Evolutionary conservation across 2,797 vertebrate species (phyloP), one percentile per base, ranked within the genome.

Genomic region (Antennarius maculatus): DNA sequence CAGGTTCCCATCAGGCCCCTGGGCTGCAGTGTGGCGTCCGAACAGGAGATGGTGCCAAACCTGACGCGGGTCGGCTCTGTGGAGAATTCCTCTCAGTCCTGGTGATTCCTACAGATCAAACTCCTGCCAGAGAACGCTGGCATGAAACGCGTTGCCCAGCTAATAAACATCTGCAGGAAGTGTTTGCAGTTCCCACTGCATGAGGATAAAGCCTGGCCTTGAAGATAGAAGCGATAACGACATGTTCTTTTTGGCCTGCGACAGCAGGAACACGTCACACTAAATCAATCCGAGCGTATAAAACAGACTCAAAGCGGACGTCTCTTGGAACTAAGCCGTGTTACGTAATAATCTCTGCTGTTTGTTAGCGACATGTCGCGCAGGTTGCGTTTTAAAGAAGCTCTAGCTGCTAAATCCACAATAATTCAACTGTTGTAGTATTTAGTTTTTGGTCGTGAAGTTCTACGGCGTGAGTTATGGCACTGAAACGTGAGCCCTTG

Each of bases 41-140:
- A 87, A 82, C 92, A 93, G 88, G 18, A 92, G 91, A 87, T 89
- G 91, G 90, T 77, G 91, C 90, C 91, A 92, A 79, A 92, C 64
- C 6, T 42, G 84, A 80, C 70, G 47, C 28, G 49, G 41, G 16
- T 59, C 55, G 34, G 2, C 37, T 46, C 4, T 52, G 63, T 52
- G 68, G 46, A 63, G 41, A 29, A 8, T n/a, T 47, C 2, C 3
- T 13, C 50, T 62, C 1, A 48, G 27, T 16, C 9, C 60, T 47
- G 48, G 27, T 16, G 46, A 14, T 51, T 71, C 4, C 6, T 54
- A 10, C 2, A 51, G 17, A 54, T 37, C 41, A 43, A 29, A 51
- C 65, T 45, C 7, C 28, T 39, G 4, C 8, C 15, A 49, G 0
- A 55, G 2, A 34, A 4, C 54, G 58, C 27, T 1, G 0, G 9